Percentiles rank a stretch among this genome's conserved stretches.
Evolutionary conservation across 1,140 invertebrate species (phyloP).

Genomic region (Onthophagus taurus): DNA sequence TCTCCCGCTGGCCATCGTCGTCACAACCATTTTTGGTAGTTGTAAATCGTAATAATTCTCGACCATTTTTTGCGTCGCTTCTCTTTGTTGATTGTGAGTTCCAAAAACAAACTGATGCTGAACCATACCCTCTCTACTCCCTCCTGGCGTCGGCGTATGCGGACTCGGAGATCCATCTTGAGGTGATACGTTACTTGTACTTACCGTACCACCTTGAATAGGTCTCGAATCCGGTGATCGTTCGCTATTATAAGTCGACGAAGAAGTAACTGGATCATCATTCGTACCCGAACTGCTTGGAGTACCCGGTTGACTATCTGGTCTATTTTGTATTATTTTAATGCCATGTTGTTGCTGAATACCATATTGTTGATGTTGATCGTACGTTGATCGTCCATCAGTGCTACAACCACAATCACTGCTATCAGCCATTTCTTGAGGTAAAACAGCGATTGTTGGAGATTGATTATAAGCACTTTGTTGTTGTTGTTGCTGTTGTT

Average conservation of each 20-base stretch:
- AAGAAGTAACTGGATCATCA: constrained; percentile 60
- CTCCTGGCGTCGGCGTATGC: constrained; percentile 31
- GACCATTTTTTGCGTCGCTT: constrained; percentile 4
- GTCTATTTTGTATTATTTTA: constrained; percentile 13
- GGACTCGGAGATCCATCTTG: constrained; percentile 45
- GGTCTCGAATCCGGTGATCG: constrained; percentile 48
- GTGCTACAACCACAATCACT: constrained; percentile 39
- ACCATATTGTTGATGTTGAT: constrained; percentile 34
- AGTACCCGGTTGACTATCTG: constrained; percentile 36
- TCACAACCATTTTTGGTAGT: constrained; percentile 38
- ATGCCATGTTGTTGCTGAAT: constrained; percentile 25
- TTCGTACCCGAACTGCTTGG: constrained; percentile 46
- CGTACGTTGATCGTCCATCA: constrained; percentile 27
- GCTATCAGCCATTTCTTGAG: constrained; percentile 44
- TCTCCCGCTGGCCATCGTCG: constrained; percentile 65
- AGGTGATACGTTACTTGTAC: constrained; percentile 62
- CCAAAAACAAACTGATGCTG: constrained; percentile 8
- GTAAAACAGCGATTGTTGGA: constrained; percentile 20
- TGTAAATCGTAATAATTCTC: constrained; percentile 7
- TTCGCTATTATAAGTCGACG: constrained; percentile 56
- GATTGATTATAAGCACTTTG: constrained; percentile 19
- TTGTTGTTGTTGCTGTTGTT: constrained; percentile 23
- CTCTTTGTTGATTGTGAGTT: constrained; percentile 9
- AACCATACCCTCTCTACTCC: constrained; percentile 1
- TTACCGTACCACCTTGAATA: constrained; percentile 64